Evolutionary conservation across 1,140 invertebrate species (phyloP).

Genomic region (Pygmarrhopalites habei): DNA sequence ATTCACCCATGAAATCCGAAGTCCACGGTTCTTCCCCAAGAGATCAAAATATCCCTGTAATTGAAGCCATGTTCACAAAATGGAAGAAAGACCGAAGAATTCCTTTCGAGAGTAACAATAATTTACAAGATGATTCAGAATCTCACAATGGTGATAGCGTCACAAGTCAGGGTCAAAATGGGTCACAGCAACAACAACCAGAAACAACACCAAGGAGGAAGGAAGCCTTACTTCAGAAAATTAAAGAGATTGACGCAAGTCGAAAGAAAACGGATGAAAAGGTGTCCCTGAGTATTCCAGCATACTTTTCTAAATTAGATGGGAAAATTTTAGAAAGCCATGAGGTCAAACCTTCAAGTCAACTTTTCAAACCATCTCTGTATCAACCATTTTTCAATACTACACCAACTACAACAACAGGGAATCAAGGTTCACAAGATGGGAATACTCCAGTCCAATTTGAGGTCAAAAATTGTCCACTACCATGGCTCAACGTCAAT

Average conservation of each 20-base stretch:
- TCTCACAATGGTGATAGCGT: neutral
- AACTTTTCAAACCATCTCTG: neutral
- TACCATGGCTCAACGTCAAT: neutral
- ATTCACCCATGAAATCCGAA: neutral
- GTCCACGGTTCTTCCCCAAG: neutral
- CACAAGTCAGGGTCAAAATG: too few species aligned
- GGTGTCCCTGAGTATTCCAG: neutral
- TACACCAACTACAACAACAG: neutral
- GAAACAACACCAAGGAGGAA: neutral
- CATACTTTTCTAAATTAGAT: neutral
- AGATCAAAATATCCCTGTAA: neutral
- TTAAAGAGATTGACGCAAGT: neutral
- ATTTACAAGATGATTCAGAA: neutral
- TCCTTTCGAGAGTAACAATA: too few species aligned
- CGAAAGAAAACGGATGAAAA: neutral
- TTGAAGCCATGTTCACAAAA: slow-evolving; percentile 1
- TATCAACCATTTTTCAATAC: slow-evolving; percentile 1
- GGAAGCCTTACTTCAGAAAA: neutral
- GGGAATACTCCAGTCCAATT: neutral
- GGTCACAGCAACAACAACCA: too few species aligned
- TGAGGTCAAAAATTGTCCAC: neutral
- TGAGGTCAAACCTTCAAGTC: neutral
- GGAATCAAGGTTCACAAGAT: neutral
- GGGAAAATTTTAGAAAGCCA: neutral
- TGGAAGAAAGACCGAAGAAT: neutral